Base-by-base conservation (phyloP, 2,113 vertebrate species). In the Lampris megalopsis region DNA sequence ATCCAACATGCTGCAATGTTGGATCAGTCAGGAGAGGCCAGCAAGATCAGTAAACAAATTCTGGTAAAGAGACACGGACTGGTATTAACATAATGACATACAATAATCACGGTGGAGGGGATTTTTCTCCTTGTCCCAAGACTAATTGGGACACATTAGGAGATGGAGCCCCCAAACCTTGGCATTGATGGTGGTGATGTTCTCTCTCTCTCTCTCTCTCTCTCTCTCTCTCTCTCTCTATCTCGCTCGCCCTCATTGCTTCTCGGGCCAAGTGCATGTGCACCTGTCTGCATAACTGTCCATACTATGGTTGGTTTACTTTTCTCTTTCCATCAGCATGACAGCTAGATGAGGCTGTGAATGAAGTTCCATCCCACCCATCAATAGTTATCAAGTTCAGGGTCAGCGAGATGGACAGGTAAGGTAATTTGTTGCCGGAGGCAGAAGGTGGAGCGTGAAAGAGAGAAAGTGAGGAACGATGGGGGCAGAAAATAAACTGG, bases 321-420 rank as follows among this genome's bases (percentile, higher is more conserved):
- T 48, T 37, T 73, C 45, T 83, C 68, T 73, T 58, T 71, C 64
- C 82, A 57, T 83, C 74, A 69, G 71, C 13, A 1, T 73, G 84
- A 84, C 83, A 73, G 73, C 49, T 43, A 58, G 80, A 84, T 75
- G 80, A 85, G 80, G 70, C 36, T 71, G 68, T 73, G 79, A 86
- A 85, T 75, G 77, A 84, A 85, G 58, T 79, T 86, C 60, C 38
- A 50, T 79, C 81, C 81, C 24, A 73, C 69, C 89, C 79, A 81
- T 87, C 85, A 85, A 81, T 82, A 87, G 75, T 89, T 72, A 82
- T 81, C 77, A 89, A 88, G 84, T 81, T 88, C 86, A 76, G 82
- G 81, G 63, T 81, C 71, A 72, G 53, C 52, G 77, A 81, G 73
- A 77, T 64, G 53, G 81, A 77, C 60, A 70, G 68, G 54, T 53